phyloP scores from a whole-genome alignment of 2,888 invertebrate species.

The Camptogramma bilineatum region DNA sequence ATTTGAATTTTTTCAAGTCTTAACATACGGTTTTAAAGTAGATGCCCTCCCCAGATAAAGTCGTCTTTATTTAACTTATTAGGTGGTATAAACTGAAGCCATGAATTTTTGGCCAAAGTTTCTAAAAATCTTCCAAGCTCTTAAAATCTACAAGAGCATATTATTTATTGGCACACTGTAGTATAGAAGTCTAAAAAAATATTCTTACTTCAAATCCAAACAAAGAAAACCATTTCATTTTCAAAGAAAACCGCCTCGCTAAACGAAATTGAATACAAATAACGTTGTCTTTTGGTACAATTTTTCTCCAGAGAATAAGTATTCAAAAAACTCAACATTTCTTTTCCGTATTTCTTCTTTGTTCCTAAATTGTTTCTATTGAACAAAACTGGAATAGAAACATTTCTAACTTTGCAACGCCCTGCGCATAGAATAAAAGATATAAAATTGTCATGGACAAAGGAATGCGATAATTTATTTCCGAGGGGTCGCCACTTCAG shows the following conservation, averaged over 20 bases:
- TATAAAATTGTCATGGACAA: slow-evolving; percentile 55
- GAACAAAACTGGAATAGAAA: slow-evolving; percentile 35
- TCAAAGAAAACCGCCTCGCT: not conserved
- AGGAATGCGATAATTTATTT: slow-evolving; percentile 71
- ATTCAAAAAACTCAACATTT: not conserved
- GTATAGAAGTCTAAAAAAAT: not conserved
- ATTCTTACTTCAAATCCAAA: not conserved
- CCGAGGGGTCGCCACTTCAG: slow-evolving; percentile 48
- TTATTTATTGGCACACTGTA: not conserved
- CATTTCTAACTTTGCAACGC: slow-evolving; percentile 57
- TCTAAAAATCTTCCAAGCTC: no score
- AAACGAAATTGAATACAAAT: not conserved
- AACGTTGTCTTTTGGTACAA: not conserved
- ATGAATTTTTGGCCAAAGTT: no score
- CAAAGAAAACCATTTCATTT: slow-evolving; percentile 3
- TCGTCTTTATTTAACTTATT: no score
- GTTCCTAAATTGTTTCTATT: slow-evolving; percentile 18
- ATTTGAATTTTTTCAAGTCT: no score
- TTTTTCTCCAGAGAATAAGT: not conserved
- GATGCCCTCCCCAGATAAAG: no score
- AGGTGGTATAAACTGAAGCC: no score
- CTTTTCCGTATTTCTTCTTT: not conserved
- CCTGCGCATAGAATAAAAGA: slow-evolving; percentile 49
- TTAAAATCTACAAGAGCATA: no score
- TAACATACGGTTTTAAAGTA: no score